Percentiles rank a stretch among this genome's conserved stretches.
phyloP scores from a whole-genome alignment of 2,797 vertebrate species.

The Delichon dasypus region DNA sequence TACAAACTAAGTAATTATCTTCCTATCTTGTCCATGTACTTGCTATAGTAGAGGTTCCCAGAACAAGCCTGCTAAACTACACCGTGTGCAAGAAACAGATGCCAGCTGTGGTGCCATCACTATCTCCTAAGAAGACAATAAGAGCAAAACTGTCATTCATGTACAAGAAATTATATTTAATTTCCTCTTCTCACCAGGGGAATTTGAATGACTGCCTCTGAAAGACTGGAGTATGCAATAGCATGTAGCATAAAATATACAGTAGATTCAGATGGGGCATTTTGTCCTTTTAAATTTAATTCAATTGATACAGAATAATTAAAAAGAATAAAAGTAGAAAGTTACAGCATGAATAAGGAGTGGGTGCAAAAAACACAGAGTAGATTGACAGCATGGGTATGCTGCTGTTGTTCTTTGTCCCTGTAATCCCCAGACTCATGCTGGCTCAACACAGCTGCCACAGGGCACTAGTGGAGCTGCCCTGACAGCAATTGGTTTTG shows the following conservation, averaged over 20 bases:
- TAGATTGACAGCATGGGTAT: not conserved
- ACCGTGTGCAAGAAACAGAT: not conserved
- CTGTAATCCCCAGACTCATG: not conserved
- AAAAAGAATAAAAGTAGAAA: not conserved
- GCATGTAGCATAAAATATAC: not conserved
- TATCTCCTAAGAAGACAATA: not conserved
- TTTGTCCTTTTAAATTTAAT: not conserved
- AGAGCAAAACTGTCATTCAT: not conserved
- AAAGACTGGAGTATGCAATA: not conserved
- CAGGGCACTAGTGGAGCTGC: not conserved
- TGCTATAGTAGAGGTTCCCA: not conserved
- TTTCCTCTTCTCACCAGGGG: not conserved
- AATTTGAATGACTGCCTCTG: not conserved
- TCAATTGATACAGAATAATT: not conserved
- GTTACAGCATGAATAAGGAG: not conserved
- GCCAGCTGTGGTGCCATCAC: not conserved
- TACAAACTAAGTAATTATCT: conserved; percentile 17
- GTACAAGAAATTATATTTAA: not conserved
- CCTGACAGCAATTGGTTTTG: not conserved
- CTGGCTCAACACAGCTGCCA: not conserved
- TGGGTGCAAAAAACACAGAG: not conserved
- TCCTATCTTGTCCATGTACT: not conserved
- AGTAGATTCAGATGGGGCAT: not conserved
- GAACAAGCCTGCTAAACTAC: not conserved
- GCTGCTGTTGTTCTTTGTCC: not conserved